Conservation (phyloP, 2,797 vertebrate genomes). For the Sardinella longiceps region DNA sequence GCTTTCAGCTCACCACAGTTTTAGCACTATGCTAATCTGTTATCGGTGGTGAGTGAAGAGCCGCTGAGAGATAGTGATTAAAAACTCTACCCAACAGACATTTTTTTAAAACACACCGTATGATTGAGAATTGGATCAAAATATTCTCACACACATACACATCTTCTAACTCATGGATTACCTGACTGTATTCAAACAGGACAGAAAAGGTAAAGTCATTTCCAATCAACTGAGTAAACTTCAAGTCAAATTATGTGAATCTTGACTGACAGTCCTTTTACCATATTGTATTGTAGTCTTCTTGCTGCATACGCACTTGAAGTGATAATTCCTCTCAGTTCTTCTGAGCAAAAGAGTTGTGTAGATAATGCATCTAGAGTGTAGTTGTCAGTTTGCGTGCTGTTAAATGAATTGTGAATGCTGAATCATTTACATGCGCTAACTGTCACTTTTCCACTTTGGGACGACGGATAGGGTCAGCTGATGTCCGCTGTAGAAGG, state of each 20-base stretch:
- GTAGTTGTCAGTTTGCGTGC: background rate
- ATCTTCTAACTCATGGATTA: background rate
- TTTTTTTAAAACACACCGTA: background rate
- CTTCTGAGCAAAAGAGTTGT: background rate
- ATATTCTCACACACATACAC: background rate
- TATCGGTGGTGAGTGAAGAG: background rate
- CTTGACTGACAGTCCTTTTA: background rate
- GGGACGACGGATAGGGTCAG: background rate
- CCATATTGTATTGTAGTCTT: background rate
- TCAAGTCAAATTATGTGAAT: background rate
- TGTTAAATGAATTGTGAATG: slow-evolving; percentile 17
- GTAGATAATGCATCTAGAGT: background rate
- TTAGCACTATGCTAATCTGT: background rate
- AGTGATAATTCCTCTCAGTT: background rate
- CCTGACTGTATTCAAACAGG: background rate
- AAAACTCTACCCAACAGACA: background rate
- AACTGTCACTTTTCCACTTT: slow-evolving; percentile 21
- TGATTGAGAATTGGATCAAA: background rate
- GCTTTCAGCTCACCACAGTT: background rate
- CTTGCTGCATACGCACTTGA: background rate
- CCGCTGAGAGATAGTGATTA: background rate
- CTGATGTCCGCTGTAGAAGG: background rate
- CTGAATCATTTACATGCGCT: background rate
- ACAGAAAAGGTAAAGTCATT: background rate
- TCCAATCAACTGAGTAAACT: background rate